phyloP scores from a whole-genome alignment of 92 coral and sea anemone species.

The Phenganax stokvisi region DNA sequence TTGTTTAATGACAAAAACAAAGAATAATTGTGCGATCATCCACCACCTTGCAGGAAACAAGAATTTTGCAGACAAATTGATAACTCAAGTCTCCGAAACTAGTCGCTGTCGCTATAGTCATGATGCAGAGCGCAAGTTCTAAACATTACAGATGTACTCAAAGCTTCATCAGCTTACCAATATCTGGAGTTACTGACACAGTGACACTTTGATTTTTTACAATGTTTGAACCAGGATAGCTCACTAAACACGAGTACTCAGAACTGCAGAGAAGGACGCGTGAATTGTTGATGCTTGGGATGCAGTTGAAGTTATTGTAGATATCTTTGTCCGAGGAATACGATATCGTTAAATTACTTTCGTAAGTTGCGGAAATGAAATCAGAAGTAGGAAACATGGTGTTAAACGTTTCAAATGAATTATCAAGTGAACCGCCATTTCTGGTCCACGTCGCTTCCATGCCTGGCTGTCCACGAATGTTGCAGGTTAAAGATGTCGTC shows the following conservation, averaged over 20 bases:
- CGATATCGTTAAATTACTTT: constrained; percentile 7
- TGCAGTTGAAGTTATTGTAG: constrained; percentile 6
- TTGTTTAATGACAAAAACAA: too few relatives aligned
- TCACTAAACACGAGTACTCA: constrained; percentile 6
- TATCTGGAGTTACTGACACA: constrained; percentile 1
- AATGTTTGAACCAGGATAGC: not conserved
- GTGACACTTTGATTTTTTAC: not conserved
- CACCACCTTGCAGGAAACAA: too few relatives aligned
- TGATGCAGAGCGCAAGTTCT: too few relatives aligned
- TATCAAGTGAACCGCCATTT: not conserved
- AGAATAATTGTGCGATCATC: too few relatives aligned
- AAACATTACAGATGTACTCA: not conserved
- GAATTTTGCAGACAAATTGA: too few relatives aligned
- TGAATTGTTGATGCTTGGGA: not conserved
- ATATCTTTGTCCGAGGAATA: constrained; percentile 1
- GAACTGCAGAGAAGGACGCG: constrained; percentile 1
- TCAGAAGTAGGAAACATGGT: not conserved
- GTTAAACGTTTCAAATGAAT: not conserved
- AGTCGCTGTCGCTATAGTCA: too few relatives aligned
- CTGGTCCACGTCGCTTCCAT: constrained; percentile 16
- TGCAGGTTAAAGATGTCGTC: constrained; percentile 22
- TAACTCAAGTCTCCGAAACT: too few relatives aligned
- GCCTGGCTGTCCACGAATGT: constrained; percentile 33
- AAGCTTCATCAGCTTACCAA: not conserved
- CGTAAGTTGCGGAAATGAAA: not conserved